Evolutionary conservation across 2,113 vertebrate species (phyloP).

Genomic region (Crotophaga sulcirostris): DNA sequence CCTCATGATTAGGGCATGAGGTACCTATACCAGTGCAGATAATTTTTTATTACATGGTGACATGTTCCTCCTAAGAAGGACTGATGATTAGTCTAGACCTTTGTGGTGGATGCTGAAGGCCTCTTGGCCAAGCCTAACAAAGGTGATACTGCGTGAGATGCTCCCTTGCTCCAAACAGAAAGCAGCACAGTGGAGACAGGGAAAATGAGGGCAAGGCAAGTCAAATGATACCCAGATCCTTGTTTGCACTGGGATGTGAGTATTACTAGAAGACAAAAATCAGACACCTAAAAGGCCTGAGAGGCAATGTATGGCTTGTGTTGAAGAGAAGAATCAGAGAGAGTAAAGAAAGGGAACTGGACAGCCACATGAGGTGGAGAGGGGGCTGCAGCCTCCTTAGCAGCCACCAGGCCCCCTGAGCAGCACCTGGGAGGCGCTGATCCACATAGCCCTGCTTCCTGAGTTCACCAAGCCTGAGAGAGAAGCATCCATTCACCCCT

Average conservation of each 20-base stretch:
- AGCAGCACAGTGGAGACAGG: neutral
- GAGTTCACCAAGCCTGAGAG: neutral
- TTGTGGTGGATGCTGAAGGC: neutral
- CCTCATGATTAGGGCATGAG: neutral
- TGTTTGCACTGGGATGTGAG: neutral
- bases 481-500: neutral
- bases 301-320: neutral
- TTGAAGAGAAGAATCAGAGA: neutral
- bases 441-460: neutral
- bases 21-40: neutral
- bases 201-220: neutral
- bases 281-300: neutral
- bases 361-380: neutral
- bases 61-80: neutral
- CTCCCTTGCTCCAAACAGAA: neutral
- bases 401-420: neutral
- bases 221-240: neutral
- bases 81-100: neutral
- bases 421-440: neutral
- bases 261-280: neutral
- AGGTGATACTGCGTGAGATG: neutral
- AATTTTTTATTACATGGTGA: neutral
- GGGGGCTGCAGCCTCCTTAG: neutral
- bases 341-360: neutral
- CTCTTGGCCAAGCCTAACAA: neutral